These are phyloP conservation scores for Cerceris rybyensis DNA, from an alignment of 2,888 invertebrate genomes.

Conservation along the genomic window DNA sequence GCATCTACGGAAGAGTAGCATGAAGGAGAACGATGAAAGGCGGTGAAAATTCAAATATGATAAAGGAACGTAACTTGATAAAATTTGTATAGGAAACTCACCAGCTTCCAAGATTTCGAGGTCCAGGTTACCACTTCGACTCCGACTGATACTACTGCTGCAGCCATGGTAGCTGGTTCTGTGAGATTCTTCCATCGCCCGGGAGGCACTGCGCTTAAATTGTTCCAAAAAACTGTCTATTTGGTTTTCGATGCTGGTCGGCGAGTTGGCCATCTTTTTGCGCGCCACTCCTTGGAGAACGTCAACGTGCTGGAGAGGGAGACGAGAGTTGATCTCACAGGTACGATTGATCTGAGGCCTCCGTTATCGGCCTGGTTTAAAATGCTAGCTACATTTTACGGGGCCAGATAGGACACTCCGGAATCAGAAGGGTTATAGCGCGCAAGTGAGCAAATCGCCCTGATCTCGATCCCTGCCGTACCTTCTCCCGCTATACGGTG, in stretches of 20 bases:
- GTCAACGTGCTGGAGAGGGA: slow-evolving; percentile 32
- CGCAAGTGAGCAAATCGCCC: slow-evolving; percentile 43
- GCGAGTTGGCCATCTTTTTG: slow-evolving; percentile 85
- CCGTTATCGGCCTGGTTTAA: slow-evolving; percentile 45
- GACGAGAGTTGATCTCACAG: slow-evolving; percentile 46
- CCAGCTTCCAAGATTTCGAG: slow-evolving; percentile 79
- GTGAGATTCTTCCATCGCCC: slow-evolving; percentile 86
- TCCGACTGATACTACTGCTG: slow-evolving; percentile 77
- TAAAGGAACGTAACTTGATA: too few relatives aligned
- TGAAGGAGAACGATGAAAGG: neutral
- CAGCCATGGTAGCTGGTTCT: slow-evolving; percentile 72
- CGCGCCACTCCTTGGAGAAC: slow-evolving; percentile 46
- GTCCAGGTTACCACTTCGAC: slow-evolving; percentile 78
- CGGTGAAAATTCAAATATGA: slow-evolving; percentile 13
- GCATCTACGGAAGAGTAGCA: neutral
- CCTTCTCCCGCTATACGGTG: slow-evolving; percentile 62
- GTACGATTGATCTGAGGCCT: slow-evolving; percentile 33
- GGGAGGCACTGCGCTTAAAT: slow-evolving; percentile 90
- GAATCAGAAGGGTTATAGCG: slow-evolving; percentile 32
- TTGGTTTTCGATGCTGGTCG: slow-evolving; percentile 90
- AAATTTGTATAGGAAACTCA: slow-evolving; percentile 55
- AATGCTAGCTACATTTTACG: slow-evolving; percentile 65
- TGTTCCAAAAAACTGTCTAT: slow-evolving; percentile 93
- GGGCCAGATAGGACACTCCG: slow-evolving; percentile 36
- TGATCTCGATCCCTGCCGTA: slow-evolving; percentile 55